Evolutionary conservation across 2,797 vertebrate genomes (phyloP), one percentile per base, ranked within the genome.

Genomic region (Enteromius argenteus): DNA sequence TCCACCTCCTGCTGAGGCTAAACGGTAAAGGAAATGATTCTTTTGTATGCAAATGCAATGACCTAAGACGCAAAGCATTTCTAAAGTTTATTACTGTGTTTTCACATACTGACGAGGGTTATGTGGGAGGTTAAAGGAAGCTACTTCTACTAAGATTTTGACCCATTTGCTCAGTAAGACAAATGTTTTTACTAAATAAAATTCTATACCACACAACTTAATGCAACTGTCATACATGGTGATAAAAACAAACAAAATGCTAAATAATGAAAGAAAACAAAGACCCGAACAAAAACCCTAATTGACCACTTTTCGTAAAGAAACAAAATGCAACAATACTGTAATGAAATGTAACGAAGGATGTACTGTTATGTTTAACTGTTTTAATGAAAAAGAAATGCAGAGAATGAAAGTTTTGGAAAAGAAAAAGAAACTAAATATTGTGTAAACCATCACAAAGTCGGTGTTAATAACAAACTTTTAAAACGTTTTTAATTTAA

Each of bases 31-130:
- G 72, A 83, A 75, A 83, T 53, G 0, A 76, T 42, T 56, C 44
- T 19, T 75, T 83, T 76, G 81, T 83, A 67, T 75, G 81, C 71
- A 75, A 83, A 83, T 83, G 10, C n/a, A 17, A 53, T 83, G 60
- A 74, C 21, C 72, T 75, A 23, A 64, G 71, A 49, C 0, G 4
- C 19, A 64, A 74, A 74, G 11, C 53, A 82, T 74, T 74, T 64
- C 19, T 74, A 0, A 49, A 49, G 27, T 60, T 49, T 64, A 81
- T 62, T 44, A 53, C 21, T 2, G 1, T 53, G 64, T 58, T 80
- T 51, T 71, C 35, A 30, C 14, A 8, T 3, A 5, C 21, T 44
- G n/a, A 42, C 10, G 0, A 64, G 32, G 14, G 21, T n/a, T 51
- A 23, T 2, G 30, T 7, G n/a, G 64, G 13, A 53, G 1, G 15